Evolutionary conservation across 2,113 vertebrate genomes (phyloP).

Genomic region (Phyllostomus discolor): DNA sequence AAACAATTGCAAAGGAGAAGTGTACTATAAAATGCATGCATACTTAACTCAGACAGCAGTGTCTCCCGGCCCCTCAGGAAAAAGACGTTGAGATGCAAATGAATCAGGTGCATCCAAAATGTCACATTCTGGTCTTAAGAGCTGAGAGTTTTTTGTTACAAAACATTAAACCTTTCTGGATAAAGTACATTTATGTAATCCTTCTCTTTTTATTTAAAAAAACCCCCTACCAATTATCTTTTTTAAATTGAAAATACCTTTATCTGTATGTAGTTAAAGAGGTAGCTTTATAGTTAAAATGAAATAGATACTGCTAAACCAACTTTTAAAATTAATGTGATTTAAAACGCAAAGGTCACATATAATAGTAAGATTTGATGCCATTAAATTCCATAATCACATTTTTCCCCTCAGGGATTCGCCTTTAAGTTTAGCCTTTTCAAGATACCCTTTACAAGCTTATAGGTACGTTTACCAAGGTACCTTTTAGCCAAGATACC

Average conservation of each 20-base stretch:
- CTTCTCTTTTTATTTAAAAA: neutral
- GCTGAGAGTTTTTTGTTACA: neutral
- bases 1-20: neutral
- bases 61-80: slow-evolving; percentile 12
- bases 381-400: neutral
- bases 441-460: neutral
- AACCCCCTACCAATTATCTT: neutral
- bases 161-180: slow-evolving; percentile 2
- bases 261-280: neutral
- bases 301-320: neutral
- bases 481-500: too few relatives aligned
- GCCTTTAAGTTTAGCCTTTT: neutral
- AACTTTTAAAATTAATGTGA: neutral
- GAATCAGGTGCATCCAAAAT: neutral
- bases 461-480: neutral
- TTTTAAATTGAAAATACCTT: neutral
- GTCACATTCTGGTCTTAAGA: neutral
- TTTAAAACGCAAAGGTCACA: neutral
- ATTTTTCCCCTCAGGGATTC: neutral
- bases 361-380: neutral
- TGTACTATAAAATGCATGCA: neutral
- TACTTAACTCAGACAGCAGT: slow-evolving; percentile 23
- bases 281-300: neutral
- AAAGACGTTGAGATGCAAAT: neutral
- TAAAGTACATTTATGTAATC: neutral